phyloP scores from a whole-genome alignment of 2,113 vertebrate species.

The Paradoxurus hermaphroditus region DNA sequence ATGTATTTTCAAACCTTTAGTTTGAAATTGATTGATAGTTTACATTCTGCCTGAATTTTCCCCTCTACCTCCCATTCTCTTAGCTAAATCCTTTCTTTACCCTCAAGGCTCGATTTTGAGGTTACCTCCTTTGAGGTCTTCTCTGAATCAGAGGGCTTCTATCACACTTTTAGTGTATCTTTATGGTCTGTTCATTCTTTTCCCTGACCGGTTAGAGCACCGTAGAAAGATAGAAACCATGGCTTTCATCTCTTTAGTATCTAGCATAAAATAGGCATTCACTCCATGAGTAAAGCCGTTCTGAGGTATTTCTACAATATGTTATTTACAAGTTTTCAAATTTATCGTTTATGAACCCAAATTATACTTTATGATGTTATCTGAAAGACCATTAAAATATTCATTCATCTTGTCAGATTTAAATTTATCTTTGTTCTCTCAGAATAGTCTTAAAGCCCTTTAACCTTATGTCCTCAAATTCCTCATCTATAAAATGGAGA shows the following conservation, averaged over 20 bases:
- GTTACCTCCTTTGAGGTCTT: background rate
- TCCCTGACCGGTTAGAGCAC: background rate
- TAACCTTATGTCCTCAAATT: background rate
- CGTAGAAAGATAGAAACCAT: background rate
- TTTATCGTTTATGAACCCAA: background rate
- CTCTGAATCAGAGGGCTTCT: background rate
- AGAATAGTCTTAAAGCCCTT: background rate
- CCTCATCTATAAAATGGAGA: constrained; percentile 11
- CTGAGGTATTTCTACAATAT: background rate
- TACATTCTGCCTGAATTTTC: background rate
- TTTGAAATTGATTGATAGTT: background rate
- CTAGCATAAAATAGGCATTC: background rate
- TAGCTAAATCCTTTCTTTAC: background rate
- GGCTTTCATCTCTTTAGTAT: background rate
- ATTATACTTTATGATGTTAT: background rate
- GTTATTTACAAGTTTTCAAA: constrained; percentile 9
- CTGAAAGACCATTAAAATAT: background rate
- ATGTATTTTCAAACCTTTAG: background rate
- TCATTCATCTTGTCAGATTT: background rate
- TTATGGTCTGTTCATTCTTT: background rate
- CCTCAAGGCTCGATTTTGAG: no score
- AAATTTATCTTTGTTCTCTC: background rate
- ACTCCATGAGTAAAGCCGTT: background rate
- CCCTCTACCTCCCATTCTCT: background rate
- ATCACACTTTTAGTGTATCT: background rate